Evolutionary conservation across 2,888 invertebrate species (phyloP), one percentile per base, ranked within the genome.

Genomic region (Pyrocoelia pectoralis): DNA sequence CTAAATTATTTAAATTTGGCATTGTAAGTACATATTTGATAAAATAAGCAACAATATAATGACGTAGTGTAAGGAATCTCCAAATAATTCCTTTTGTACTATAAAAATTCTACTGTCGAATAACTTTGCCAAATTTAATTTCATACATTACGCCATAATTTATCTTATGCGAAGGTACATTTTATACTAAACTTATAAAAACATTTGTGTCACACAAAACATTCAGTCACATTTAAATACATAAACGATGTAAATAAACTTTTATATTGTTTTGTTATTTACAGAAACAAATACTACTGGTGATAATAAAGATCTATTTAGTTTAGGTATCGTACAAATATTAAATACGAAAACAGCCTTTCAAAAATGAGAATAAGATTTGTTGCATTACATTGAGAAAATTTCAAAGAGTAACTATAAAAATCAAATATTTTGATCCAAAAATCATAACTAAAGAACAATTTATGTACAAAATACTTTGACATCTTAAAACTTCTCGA

Each of bases 1-100:
- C 48, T 48, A 60, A 65, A 56, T 65, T 60, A 59, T 40, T 64
- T 58, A 48, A 65, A 65, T 65, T 65, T 65, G 61, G 65, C 65
- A 61, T 65, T 65, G 65, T 65, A 65, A 65, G 65, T 65, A 65
- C 65, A 57, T 61, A 54, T 18, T 59, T 50, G 33, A 62, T 24
- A 56, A 48, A 51, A 52, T 28, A 38, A 33, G 33, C 48, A 56
- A 57, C 51, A 57, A 51, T 56, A 55, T 52, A 59, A 49, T n/a
- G 13, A 17, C 55, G 18, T 18, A 18, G 19, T 49, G 17, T 13
- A 17, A 49, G 19, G 19, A 49, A 28, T 49, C n/a, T 24, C 19
- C 12, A n/a, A n/a, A n/a, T n/a, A n/a, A n/a, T n/a, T 13, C 33
- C 33, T 8, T 33, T 28, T 40, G 46, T 55, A 17, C 28, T 28